Evolutionary conservation across 2,888 invertebrate species (phyloP).

Genomic region (Ophonus ardosiacus): DNA sequence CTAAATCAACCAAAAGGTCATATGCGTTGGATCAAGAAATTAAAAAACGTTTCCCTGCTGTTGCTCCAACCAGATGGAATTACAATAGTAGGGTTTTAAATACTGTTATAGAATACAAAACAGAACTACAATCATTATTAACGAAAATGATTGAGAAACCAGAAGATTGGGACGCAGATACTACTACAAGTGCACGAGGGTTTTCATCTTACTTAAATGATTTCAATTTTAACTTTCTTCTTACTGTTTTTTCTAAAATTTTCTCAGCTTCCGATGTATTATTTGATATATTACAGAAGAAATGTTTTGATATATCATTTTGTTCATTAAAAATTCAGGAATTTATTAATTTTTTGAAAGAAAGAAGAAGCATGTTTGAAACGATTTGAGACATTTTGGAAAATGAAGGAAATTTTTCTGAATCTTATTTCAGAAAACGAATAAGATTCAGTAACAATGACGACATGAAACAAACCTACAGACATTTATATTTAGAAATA

Average conservation of each 20-base stretch:
- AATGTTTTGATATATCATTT: no score
- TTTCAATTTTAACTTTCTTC: no score
- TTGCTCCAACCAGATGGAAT: conserved; percentile 66
- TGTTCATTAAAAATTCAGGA: background rate
- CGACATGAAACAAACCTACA: no score
- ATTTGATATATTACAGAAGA: no score
- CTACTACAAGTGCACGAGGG: conserved; percentile 7
- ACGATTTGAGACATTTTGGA: background rate
- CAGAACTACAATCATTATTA: conserved; percentile 63
- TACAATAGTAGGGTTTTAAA: conserved; percentile 64
- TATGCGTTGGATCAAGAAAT: conserved; percentile 46
- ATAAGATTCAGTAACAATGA: background rate
- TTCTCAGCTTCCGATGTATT: no score
- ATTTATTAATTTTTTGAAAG: background rate
- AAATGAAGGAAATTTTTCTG: background rate
- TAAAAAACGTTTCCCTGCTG: conserved; percentile 64
- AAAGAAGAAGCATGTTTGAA: background rate
- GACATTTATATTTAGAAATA: no score
- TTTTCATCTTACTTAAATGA: conserved; percentile 29
- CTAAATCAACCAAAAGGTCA: conserved; percentile 67
- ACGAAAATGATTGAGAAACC: conserved; percentile 64
- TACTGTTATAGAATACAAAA: conserved; percentile 64
- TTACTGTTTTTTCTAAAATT: no score
- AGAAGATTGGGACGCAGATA: conserved; percentile 58
- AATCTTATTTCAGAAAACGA: background rate